Percentiles rank a stretch among this genome's conserved stretches.
Conservation (phyloP, 2,113 vertebrate species). For the Corythornis vintsioides region DNA sequence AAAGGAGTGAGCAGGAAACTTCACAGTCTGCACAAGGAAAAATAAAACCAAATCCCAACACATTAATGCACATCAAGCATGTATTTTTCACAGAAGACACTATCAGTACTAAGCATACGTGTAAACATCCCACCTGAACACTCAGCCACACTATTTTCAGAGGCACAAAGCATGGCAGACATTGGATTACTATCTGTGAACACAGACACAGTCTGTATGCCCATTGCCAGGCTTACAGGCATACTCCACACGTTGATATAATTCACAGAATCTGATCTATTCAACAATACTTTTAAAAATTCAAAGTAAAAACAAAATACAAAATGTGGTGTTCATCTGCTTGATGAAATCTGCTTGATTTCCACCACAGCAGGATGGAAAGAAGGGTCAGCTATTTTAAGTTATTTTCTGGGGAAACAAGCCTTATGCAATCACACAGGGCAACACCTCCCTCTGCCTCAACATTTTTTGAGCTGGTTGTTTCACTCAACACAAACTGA, state of each 20-base stretch:
- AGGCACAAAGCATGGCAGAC: neutral
- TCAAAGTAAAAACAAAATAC: neutral
- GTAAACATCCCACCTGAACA: neutral
- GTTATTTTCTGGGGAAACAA: neutral
- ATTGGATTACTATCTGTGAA: neutral
- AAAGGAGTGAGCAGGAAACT: neutral
- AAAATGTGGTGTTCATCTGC: neutral
- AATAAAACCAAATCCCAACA: neutral
- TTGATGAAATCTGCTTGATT: neutral
- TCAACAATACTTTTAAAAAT: neutral
- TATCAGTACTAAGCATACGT: neutral
- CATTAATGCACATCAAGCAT: neutral
- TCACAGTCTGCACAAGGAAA: neutral
- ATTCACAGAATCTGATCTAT: neutral
- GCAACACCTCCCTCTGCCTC: neutral
- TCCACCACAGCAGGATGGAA: neutral
- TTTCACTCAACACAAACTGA: neutral
- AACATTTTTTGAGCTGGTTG: neutral
- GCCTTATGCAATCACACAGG: neutral
- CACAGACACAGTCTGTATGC: neutral
- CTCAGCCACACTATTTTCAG: neutral
- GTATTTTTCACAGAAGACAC: neutral
- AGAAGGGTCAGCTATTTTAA: neutral
- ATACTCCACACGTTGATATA: neutral
- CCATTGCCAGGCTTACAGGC: neutral